Evolutionary conservation across 2,113 vertebrate species (phyloP), one percentile per base, ranked within the genome.

Genomic region (Zingel zingel): DNA sequence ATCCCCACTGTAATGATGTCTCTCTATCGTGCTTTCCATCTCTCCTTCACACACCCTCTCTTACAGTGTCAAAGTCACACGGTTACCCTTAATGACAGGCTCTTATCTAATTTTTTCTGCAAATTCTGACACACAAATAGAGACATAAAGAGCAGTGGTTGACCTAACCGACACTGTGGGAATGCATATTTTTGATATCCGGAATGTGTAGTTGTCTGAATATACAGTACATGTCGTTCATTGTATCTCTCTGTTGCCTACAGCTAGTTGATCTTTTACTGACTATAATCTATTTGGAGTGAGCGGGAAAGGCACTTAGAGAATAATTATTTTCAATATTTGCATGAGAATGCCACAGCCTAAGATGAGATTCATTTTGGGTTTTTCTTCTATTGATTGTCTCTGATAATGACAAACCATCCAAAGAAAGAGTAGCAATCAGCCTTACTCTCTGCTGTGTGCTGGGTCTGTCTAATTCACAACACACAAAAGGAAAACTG

Each of bases 291-390:
- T 84, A 66, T 85, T 84, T 86, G 61, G 61, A 65, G 80, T 54
- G 57, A 87, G n/a, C 33, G 33, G 54, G 30, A 58, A 75, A 77
- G 27, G 62, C 75, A 69, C 23, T 77, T 65, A 14, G 77, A 76
- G 66, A 81, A 73, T 86, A 86, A 88, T 93, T 87, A 90, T 87
- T 69, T 54, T 39, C n/a, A 1, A 50, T 50, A 86, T 91, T 88
- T 90, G 84, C 82, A 91, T 89, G 80, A 86, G 72, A 90, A 90
- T 79, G 81, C 54, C 19, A 76, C 33, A 15, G 83, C 30, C 59
- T 54, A 36, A 77, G 27, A 83, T 75, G 27, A 47, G 65, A 87
- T 84, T 70, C 50, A 86, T 90, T 82, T 72, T 18, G n/a, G 61
- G 51, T 83, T 88, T 85, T 74, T 78, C 45, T 88, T 81, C 33